Percentiles rank a stretch among this genome's conserved stretches.
phyloP scores from a whole-genome alignment of 2,888 invertebrate species.

The Nemapogon koenigi region DNA sequence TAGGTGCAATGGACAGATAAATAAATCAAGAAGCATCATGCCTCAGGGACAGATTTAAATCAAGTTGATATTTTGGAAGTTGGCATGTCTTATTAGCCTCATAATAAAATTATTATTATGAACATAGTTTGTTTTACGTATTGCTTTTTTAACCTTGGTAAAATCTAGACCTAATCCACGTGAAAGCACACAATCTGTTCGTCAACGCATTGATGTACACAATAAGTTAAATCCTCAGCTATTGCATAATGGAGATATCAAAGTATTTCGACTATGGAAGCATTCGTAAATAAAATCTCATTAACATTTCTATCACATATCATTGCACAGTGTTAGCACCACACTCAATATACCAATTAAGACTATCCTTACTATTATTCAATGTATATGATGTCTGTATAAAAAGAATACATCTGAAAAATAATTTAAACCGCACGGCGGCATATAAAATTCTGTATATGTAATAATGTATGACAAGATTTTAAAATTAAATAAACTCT shows the following conservation, averaged over 20 bases:
- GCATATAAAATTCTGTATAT: slow-evolving; percentile 61
- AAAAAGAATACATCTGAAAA: slow-evolving; percentile 60
- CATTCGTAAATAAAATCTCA: slow-evolving; percentile 62
- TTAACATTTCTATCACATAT: slow-evolving; percentile 61
- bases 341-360: slow-evolving; percentile 63
- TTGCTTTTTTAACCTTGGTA: too few species aligned
- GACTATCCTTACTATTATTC: slow-evolving; percentile 49
- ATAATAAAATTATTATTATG: too few species aligned
- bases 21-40: too few species aligned
- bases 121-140: too few species aligned
- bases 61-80: too few species aligned
- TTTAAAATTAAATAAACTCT: slow-evolving; percentile 63
- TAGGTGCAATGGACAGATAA: too few species aligned
- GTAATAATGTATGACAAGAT: slow-evolving; percentile 28
- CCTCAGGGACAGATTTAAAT: too few species aligned
- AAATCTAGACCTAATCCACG: too few species aligned
- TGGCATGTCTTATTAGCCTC: too few species aligned
- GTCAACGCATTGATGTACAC: too few species aligned
- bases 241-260: too few species aligned
- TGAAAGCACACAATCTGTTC: too few species aligned
- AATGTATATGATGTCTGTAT: slow-evolving; percentile 59
- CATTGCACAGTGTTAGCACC: slow-evolving; percentile 61
- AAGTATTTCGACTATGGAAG: slow-evolving; percentile 59
- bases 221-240: background rate
- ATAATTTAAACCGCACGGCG: slow-evolving; percentile 47